A percentile compares a stretch with the other conserved stretches of the same genome.
These are phyloP conservation scores for Silvanus unidentatus DNA, from an alignment of 2,888 invertebrate genomes.

Conservation along the genomic window DNA sequence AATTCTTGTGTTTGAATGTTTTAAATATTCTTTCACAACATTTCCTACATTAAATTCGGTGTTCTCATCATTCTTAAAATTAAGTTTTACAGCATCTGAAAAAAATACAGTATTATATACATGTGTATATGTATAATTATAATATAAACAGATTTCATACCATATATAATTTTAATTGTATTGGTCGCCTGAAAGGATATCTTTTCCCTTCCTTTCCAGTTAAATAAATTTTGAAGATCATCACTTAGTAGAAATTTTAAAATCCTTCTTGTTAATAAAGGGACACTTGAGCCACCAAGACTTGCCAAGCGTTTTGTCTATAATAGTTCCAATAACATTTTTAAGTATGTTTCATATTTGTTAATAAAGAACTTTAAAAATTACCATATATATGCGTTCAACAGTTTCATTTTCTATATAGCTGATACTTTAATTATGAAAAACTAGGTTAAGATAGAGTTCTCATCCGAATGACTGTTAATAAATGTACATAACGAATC, in stretches of 20 bases:
- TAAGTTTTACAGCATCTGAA: neutral
- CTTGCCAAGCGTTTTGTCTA: neutral
- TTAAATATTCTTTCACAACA: neutral
- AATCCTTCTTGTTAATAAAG: constrained; percentile 4
- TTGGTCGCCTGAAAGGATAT: constrained; percentile 3
- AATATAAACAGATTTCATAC: no score
- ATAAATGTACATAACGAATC: no score
- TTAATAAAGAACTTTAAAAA: no score
- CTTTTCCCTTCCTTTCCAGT: constrained; percentile 9
- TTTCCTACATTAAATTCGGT: neutral
- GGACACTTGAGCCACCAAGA: neutral
- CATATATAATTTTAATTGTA: neutral
- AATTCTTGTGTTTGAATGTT: neutral
- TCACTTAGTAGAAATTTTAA: constrained; percentile 4
- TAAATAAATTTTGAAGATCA: constrained; percentile 1
- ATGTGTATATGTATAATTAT: no score
- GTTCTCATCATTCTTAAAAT: neutral
- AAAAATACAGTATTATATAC: no score
- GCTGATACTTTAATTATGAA: no score
- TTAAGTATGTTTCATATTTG: no score
- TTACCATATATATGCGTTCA: no score
- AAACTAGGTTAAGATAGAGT: no score
- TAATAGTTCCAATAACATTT: no score
- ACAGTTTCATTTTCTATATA: no score
- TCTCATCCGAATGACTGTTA: no score